Evolutionary conservation across 2,797 vertebrate genomes (phyloP), one percentile per base, ranked within the genome.

Genomic region (Linurgus olivaceus): DNA sequence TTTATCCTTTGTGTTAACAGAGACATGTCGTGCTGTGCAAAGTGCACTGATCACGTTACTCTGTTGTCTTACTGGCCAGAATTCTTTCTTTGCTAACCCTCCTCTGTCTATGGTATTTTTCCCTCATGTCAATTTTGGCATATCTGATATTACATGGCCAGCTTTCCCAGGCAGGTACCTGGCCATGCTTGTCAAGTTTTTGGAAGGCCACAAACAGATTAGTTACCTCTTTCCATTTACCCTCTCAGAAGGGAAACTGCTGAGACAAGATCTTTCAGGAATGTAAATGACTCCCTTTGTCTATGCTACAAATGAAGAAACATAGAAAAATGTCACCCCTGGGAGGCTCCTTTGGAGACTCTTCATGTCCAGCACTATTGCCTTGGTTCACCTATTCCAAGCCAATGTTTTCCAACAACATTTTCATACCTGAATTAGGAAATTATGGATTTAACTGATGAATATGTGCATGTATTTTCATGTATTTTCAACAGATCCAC

Each of bases 101-200:
- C 5, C 54, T 45, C 29, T 42, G 40, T n/a, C 42, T 42, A 0
- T 11, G 40, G 16, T 18, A 8, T 24, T 61, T 78, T 80, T 76
- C 5, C 9, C 35, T 68, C 44, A 5, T 54, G 8, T 70, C 81
- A 62, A 15, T 90, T 63, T 88, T 78, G 73, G 18, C 47, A 9
- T 62, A 71, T 38, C 73, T 88, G 61, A 85, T 94, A 81, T 78
- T 57, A 86, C 62, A 57, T 2, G 37, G 24, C 26, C 40, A 59
- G 37, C 62, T 94, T 91, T 89, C 73, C 70, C 51, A 40, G 45
- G 45, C 75, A 54, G 71, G 65, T 96, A 92, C 68, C 42, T 95
- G 88, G 83, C 50, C 26, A 2, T 40, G 62, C 28, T 52, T 45
- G 48, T 59, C 35, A 88, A 63, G 70, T 59, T 91, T 81, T 59